Evolutionary conservation across 2,113 vertebrate genomes (phyloP).

Genomic region (Phalacrocorax pelagicus): DNA sequence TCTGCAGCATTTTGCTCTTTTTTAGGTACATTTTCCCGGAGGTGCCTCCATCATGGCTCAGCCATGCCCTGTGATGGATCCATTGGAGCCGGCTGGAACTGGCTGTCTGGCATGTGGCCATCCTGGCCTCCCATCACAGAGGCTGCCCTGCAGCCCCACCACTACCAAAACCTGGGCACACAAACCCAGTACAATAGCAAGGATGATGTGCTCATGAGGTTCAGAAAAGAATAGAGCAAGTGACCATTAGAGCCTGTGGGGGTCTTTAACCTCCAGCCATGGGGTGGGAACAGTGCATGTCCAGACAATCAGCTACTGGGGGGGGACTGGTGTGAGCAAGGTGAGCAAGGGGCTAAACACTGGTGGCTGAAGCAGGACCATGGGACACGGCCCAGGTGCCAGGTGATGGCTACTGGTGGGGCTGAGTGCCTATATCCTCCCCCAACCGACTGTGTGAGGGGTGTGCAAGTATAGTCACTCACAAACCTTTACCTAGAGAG

Average conservation of each 20-base stretch:
- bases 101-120: accelerated
- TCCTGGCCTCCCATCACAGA: background rate
- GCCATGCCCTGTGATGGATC: too few relatives aligned
- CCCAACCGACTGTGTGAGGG: too few relatives aligned
- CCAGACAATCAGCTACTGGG: background rate
- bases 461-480: background rate
- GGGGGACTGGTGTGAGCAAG: accelerated
- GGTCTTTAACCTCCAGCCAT: background rate
- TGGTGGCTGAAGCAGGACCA: background rate
- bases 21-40: background rate
- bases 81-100: background rate
- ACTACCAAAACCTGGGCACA: background rate
- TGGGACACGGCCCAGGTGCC: too few relatives aligned
- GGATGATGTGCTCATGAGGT: background rate
- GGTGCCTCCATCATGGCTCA: background rate
- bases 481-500: background rate
- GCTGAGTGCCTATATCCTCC: too few relatives aligned
- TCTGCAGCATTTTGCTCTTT: background rate
- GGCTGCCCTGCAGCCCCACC: accelerated
- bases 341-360: background rate
- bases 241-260: background rate
- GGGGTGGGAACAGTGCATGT: accelerated
- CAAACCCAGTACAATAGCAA: background rate
- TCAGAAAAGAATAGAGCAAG: background rate
- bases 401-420: background rate